phyloP scores from a whole-genome alignment of 2,113 vertebrate species.

The Hucho hucho region DNA sequence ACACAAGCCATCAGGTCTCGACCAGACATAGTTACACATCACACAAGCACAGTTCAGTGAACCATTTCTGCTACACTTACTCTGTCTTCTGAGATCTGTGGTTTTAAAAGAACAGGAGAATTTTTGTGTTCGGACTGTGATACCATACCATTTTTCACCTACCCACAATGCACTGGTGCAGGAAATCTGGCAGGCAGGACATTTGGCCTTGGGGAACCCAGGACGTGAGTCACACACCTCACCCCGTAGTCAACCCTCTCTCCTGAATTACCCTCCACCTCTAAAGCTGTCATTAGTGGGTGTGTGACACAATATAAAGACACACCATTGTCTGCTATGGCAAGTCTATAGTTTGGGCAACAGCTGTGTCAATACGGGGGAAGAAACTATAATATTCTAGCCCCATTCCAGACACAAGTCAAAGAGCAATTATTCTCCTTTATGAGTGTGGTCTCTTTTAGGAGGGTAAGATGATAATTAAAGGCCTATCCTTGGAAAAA shows the following conservation, averaged over 20 bases:
- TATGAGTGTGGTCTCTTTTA: conserved; percentile 51
- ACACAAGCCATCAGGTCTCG: background rate
- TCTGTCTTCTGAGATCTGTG: background rate
- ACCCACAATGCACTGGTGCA: background rate
- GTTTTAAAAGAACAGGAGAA: background rate
- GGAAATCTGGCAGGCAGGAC: conserved; percentile 54
- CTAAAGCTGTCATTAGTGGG: conserved; percentile 73
- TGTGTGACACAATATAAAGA: conserved; percentile 64
- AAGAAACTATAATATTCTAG: conserved; percentile 55
- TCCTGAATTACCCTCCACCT: conserved; percentile 57
- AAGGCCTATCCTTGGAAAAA: conserved; percentile 25
- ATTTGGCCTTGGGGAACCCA: conserved; percentile 56
- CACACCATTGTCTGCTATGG: conserved; percentile 49
- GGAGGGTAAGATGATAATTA: conserved; percentile 46
- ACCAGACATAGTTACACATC: background rate
- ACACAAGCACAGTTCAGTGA: background rate
- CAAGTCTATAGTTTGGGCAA: conserved; percentile 65
- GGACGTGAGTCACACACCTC: conserved; percentile 62
- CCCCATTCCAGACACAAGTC: conserved; percentile 48
- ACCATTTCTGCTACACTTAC: background rate
- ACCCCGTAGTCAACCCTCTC: conserved; percentile 33
- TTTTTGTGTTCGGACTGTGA: background rate
- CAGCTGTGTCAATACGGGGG: conserved; percentile 70
- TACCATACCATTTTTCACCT: background rate
- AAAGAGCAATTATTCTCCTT: conserved; percentile 61